phyloP scores from a whole-genome alignment of 1,140 invertebrate species.

The Sesamia nonagrioides region DNA sequence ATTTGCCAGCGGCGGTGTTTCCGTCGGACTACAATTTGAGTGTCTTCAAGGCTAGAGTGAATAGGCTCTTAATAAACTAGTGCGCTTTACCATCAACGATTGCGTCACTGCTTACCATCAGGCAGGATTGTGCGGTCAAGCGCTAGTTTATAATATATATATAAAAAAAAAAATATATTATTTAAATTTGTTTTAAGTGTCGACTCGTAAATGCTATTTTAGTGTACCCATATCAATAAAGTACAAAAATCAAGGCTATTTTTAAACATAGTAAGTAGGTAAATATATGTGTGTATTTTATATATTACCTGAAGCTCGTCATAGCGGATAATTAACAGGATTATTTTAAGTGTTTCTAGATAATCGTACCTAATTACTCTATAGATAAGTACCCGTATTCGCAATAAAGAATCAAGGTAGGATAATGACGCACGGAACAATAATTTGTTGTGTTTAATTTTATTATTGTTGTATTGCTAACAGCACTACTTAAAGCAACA shows the following conservation, averaged over 20 bases:
- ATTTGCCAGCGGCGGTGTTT: too few relatives aligned
- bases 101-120: too few relatives aligned
- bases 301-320: slow-evolving; percentile 10
- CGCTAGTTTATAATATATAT: too few relatives aligned
- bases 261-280: not conserved
- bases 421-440: not conserved
- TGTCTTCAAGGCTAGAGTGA: too few relatives aligned
- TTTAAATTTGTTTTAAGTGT: too few relatives aligned
- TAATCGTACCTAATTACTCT: slow-evolving; percentile 16
- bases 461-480: not conserved
- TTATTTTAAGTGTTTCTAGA: slow-evolving; percentile 18
- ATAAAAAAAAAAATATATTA: too few relatives aligned
- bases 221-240: not conserved
- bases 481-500: not conserved
- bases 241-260: not conserved
- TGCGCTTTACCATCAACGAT: too few relatives aligned
- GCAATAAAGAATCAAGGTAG: not conserved
- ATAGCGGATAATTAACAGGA: not conserved
- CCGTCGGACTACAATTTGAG: too few relatives aligned
- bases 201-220: not conserved
- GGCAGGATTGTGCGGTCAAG: too few relatives aligned
- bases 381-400: slow-evolving; percentile 20
- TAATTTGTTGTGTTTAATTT: not conserved
- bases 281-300: not conserved
- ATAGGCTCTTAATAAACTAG: too few relatives aligned